These are phyloP conservation scores for Sarcophaga variegata DNA, from an alignment of 2,888 invertebrate genomes.

Conservation along the genomic window DNA sequence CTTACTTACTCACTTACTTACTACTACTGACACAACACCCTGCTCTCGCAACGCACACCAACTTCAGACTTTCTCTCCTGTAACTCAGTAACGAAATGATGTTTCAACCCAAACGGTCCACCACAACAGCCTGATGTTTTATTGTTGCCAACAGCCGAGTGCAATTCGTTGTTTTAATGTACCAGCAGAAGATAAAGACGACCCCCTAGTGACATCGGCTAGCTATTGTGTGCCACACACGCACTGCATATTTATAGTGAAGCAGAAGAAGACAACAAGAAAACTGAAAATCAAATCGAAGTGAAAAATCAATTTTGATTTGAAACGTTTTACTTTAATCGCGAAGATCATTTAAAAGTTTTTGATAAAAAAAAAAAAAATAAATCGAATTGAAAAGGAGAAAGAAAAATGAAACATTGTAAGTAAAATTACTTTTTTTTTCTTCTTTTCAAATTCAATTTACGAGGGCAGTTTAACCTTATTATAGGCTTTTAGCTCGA, in stretches of 20 bases:
- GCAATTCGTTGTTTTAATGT: neutral
- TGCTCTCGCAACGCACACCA: too few relatives aligned
- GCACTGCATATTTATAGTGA: neutral
- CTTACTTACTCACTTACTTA: neutral
- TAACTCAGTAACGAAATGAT: too few relatives aligned
- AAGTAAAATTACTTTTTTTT: slow-evolving; percentile 64
- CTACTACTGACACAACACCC: neutral
- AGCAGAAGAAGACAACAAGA: slow-evolving; percentile 19
- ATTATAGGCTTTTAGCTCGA: too few relatives aligned
- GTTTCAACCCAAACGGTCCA: neutral
- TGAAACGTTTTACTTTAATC: slow-evolving; percentile 49
- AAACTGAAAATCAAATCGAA: slow-evolving; percentile 27
- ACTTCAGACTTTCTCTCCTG: too few relatives aligned
- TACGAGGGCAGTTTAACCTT: too few relatives aligned
- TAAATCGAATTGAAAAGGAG: neutral
- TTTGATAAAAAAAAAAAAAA: slow-evolving; percentile 12
- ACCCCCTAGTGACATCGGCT: neutral
- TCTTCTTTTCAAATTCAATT: neutral
- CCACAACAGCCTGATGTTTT: slow-evolving; percentile 22
- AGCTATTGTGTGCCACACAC: neutral
- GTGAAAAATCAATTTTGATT: neutral
- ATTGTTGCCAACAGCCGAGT: neutral
- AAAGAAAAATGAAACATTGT: slow-evolving; percentile 75
- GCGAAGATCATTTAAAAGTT: slow-evolving; percentile 42
- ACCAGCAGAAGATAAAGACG: neutral